Evolutionary conservation across 2,797 vertebrate genomes (phyloP).

Genomic region (Rhinella marina): DNA sequence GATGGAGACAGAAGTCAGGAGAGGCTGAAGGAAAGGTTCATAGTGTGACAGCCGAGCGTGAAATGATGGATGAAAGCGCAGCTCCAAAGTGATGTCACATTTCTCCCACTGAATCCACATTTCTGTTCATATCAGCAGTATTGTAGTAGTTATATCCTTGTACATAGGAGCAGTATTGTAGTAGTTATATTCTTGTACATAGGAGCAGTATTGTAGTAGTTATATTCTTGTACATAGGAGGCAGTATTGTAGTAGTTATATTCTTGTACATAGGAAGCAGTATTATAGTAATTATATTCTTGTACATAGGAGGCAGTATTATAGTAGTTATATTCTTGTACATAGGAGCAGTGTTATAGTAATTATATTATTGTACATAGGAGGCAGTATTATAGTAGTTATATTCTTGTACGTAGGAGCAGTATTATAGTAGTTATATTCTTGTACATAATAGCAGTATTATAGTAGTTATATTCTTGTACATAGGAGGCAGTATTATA

Average conservation of each 20-base stretch:
- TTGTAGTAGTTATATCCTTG: background rate
- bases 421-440: background rate
- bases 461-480: conserved; percentile 7
- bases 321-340: background rate
- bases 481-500: background rate
- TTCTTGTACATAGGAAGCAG: too few relatives aligned
- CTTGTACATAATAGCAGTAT: too few relatives aligned
- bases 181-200: background rate
- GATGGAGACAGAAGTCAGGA: background rate
- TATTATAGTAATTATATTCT: background rate
- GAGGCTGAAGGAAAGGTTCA: background rate
- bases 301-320: background rate
- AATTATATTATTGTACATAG: background rate
- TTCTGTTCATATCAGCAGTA: background rate
- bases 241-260: background rate
- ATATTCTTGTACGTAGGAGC: background rate
- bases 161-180: background rate
- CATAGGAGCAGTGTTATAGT: background rate
- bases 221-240: background rate
- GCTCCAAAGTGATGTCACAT: background rate
- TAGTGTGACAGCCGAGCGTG: background rate
- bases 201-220: background rate
- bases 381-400: background rate
- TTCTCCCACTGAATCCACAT: background rate
- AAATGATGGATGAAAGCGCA: background rate